Conservation (phyloP, 2,888 invertebrate species). For the Phyllotreta striolata region DNA sequence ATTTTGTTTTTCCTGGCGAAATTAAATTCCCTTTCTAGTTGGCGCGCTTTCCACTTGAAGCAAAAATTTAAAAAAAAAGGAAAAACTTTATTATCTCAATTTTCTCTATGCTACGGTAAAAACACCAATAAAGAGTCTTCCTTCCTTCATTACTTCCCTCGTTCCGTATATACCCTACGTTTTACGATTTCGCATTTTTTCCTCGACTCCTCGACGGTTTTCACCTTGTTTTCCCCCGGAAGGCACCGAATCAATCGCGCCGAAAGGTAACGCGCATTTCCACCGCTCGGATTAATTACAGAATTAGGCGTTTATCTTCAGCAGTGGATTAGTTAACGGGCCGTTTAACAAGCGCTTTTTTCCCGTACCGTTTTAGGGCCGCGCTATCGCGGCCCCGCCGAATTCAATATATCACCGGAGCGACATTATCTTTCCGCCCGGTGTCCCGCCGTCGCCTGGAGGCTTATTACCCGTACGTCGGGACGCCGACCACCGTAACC, state of each 20-base stretch:
- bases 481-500: slow-evolving; percentile 35
- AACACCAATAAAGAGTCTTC: slow-evolving; percentile 26
- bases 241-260: background rate
- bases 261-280: background rate
- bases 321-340: slow-evolving; percentile 8
- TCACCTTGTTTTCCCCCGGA: slow-evolving; percentile 11
- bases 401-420: slow-evolving; percentile 22
- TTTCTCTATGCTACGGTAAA: slow-evolving; percentile 23
- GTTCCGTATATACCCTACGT: slow-evolving; percentile 21
- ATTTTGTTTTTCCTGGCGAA: slow-evolving; percentile 10
- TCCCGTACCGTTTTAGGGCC: no score
- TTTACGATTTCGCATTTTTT: slow-evolving; percentile 14
- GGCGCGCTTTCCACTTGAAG: slow-evolving; percentile 18
- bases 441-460: slow-evolving; percentile 21
- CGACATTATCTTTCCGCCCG: slow-evolving; percentile 20
- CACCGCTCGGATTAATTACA: background rate
- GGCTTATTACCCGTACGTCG: slow-evolving; percentile 27
- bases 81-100: slow-evolving; percentile 29
- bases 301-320: no score
- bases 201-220: slow-evolving; percentile 9
- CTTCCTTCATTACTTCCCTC: slow-evolving; percentile 25
- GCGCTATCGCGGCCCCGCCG: slow-evolving; percentile 2
- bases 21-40: slow-evolving; percentile 15
- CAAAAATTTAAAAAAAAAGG: slow-evolving; percentile 22
- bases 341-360: slow-evolving; percentile 3